phyloP scores from a whole-genome alignment of 1,140 invertebrate genomes.

The Aphelenchoides avenae region DNA sequence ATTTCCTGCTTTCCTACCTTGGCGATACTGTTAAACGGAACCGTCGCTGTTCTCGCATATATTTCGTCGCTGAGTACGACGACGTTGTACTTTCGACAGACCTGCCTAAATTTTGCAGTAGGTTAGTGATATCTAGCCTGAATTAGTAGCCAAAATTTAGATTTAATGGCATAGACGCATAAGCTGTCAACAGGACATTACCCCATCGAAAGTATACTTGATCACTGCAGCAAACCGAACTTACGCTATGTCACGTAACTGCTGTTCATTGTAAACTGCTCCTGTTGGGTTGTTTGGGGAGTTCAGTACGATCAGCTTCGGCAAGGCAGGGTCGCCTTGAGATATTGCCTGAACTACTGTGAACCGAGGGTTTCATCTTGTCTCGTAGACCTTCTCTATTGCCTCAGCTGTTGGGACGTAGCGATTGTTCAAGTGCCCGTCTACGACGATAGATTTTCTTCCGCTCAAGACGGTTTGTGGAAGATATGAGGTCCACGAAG shows the following conservation, averaged over 20 bases:
- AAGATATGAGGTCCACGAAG: slow-evolving; percentile 59
- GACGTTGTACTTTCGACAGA: slow-evolving; percentile 55
- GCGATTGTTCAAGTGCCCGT: slow-evolving; percentile 34
- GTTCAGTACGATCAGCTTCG: slow-evolving; percentile 58
- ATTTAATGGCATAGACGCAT: too few relatives aligned
- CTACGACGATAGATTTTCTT: slow-evolving; percentile 43
- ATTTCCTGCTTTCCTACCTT: slow-evolving; percentile 47
- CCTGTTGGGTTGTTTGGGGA: slow-evolving; percentile 61
- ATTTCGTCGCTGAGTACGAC: slow-evolving; percentile 60
- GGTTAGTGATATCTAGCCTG: too few relatives aligned
- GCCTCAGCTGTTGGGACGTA: slow-evolving; percentile 55
- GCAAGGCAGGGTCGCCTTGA: slow-evolving; percentile 28
- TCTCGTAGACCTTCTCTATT: slow-evolving; percentile 46
- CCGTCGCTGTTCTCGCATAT: slow-evolving; percentile 55
- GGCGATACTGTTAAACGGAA: slow-evolving; percentile 48
- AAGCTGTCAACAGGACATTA: too few relatives aligned
- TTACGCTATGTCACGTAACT: slow-evolving; percentile 42
- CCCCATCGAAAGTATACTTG: too few relatives aligned
- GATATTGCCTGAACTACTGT: slow-evolving; percentile 2
- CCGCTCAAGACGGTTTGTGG: slow-evolving; percentile 54
- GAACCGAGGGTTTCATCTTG: background rate
- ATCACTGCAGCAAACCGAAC: too few relatives aligned
- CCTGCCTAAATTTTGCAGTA: slow-evolving; percentile 6
- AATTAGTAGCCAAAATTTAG: too few relatives aligned
- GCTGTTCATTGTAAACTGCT: slow-evolving; percentile 43